phyloP scores from a whole-genome alignment of 2,113 vertebrate species.

The Noturus placidus region DNA sequence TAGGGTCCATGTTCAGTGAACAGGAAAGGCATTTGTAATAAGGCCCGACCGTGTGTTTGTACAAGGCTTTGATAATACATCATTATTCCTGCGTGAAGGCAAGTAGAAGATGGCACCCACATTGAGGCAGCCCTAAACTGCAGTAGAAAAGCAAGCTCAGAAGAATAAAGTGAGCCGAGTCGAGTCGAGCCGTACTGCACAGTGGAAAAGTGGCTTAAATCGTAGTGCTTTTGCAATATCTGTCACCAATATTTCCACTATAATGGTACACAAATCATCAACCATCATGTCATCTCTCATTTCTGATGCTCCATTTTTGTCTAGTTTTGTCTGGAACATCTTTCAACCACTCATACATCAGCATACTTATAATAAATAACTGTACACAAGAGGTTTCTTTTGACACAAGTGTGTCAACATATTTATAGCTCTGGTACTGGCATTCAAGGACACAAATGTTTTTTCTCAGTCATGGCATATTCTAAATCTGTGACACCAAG shows the following conservation, averaged over 20 bases:
- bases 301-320: background rate
- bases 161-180: no score
- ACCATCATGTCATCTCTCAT: background rate
- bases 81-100: no score
- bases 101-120: no score
- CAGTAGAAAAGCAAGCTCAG: no score
- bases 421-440: constrained; percentile 1
- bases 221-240: background rate
- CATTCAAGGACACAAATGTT: constrained; percentile 21
- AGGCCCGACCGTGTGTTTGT: no score
- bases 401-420: background rate
- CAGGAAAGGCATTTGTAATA: no score
- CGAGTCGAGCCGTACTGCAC: no score
- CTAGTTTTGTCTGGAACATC: constrained; percentile 18
- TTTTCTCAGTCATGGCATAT: background rate
- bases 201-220: background rate
- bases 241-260: background rate
- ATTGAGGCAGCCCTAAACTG: no score
- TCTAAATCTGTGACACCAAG: background rate
- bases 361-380: background rate
- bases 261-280: background rate
- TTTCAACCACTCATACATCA: constrained; percentile 4
- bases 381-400: background rate
- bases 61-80: no score
- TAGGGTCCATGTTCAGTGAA: no score